Conservation (phyloP, 2,797 vertebrate species). For the Ptychadena robeensis region DNA sequence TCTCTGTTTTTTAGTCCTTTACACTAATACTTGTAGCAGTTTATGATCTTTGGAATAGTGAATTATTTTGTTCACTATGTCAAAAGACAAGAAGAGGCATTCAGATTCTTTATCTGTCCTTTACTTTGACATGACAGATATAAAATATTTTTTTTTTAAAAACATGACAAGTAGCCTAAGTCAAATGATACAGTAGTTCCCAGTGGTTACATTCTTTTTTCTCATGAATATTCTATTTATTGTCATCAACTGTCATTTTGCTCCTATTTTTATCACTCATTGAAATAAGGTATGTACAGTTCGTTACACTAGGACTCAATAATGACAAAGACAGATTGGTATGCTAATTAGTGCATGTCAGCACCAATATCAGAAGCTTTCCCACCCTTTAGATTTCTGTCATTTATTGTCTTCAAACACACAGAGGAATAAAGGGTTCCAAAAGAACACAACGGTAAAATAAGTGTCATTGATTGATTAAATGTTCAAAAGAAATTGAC, state of each 20-base stretch:
- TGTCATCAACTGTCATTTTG: slow-evolving; percentile 10
- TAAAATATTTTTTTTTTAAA: background rate
- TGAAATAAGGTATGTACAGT: slow-evolving; percentile 9
- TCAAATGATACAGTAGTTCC: background rate
- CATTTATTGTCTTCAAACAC: background rate
- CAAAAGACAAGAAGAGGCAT: background rate
- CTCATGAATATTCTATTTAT: slow-evolving; percentile 6
- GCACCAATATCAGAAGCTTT: background rate
- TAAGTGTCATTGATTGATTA: background rate
- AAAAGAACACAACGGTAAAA: background rate
- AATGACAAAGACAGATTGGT: slow-evolving; percentile 21
- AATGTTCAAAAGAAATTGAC: background rate
- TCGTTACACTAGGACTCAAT: background rate
- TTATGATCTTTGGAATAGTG: background rate
- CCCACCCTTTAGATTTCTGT: background rate
- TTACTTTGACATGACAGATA: background rate
- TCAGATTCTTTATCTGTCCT: background rate
- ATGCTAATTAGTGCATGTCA: slow-evolving; percentile 9
- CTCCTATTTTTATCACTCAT: slow-evolving; percentile 1
- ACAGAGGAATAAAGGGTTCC: background rate
- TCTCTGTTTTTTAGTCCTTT: too few relatives aligned
- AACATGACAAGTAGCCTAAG: background rate
- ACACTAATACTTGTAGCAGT: background rate
- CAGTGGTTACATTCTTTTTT: background rate
- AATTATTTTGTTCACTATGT: background rate